Evolutionary conservation across 1,140 invertebrate species (phyloP).

Genomic region (Goniozus legneri): DNA sequence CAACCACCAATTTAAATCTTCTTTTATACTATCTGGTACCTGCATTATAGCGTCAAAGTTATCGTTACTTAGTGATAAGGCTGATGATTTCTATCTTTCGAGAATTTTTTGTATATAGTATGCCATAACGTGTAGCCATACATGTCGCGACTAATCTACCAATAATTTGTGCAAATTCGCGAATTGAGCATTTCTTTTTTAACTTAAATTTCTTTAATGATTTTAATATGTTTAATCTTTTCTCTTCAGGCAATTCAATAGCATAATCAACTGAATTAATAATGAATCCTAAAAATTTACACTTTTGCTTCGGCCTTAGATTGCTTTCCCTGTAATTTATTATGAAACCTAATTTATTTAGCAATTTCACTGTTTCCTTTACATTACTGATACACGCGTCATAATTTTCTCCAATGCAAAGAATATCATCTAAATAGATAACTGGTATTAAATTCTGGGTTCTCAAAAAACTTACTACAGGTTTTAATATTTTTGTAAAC

Average conservation of each 20-base stretch:
- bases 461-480: constrained; percentile 2
- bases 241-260: constrained; percentile 1
- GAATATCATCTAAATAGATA: constrained; percentile 12
- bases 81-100: background rate
- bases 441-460: constrained; percentile 4
- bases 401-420: constrained; percentile 3
- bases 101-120: background rate
- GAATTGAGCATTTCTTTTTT: constrained; percentile 3
- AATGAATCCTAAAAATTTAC: constrained; percentile 14
- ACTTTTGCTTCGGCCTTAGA: background rate
- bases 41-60: background rate
- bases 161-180: constrained; percentile 3
- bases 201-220: background rate
- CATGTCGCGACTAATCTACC: constrained; percentile 2
- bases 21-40: background rate
- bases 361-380: background rate
- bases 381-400: constrained; percentile 2
- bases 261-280: background rate
- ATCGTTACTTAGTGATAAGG: background rate
- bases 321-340: constrained; percentile 3
- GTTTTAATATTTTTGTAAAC: constrained; percentile 6
- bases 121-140: background rate
- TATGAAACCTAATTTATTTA: constrained; percentile 9
- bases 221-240: background rate
- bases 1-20: constrained; percentile 5